Conservation (phyloP, 2,888 invertebrate species). For the Scaptomyza flava region DNA sequence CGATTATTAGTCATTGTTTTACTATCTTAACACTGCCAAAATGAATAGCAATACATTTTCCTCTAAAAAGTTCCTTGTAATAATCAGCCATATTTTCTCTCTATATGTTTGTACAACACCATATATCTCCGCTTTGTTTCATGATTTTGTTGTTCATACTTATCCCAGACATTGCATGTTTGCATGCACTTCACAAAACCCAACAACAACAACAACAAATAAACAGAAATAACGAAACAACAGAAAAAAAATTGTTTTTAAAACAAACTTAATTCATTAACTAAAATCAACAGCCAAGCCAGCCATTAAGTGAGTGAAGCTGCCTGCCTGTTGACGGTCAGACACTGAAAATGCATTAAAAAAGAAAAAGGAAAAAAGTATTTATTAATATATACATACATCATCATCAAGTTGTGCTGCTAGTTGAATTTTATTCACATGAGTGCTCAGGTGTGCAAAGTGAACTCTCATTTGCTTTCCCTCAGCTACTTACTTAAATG, state of each 20-base stretch:
- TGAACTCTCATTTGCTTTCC: slow-evolving; percentile 1
- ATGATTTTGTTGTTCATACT: slow-evolving; percentile 19
- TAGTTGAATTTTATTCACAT: slow-evolving; percentile 22
- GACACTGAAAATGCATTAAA: slow-evolving; percentile 64
- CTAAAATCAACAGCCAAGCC: slow-evolving; percentile 49
- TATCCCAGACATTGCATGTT: slow-evolving; percentile 57
- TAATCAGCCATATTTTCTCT: slow-evolving; percentile 6
- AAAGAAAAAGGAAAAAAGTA: slow-evolving; percentile 1
- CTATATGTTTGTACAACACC: background rate
- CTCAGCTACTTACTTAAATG: background rate
- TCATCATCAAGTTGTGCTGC: slow-evolving; percentile 3
- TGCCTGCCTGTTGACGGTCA: slow-evolving; percentile 22
- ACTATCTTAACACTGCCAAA: background rate
- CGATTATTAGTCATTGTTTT: background rate
- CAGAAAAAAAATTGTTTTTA: slow-evolving; percentile 31
- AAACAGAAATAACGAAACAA: background rate
- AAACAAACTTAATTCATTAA: slow-evolving; percentile 72
- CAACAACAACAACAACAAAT: slow-evolving; percentile 1
- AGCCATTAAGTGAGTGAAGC: slow-evolving; percentile 7
- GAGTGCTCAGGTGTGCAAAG: slow-evolving; percentile 31
- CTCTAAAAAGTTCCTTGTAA: too few relatives aligned
- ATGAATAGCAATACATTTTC: background rate
- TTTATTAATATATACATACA: background rate
- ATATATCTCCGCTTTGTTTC: background rate
- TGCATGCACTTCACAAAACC: slow-evolving; percentile 44